These are phyloP conservation scores for Phylloscopus trochiloides DNA, from an alignment of 2,113 vertebrate genomes.

Conservation along the genomic window DNA sequence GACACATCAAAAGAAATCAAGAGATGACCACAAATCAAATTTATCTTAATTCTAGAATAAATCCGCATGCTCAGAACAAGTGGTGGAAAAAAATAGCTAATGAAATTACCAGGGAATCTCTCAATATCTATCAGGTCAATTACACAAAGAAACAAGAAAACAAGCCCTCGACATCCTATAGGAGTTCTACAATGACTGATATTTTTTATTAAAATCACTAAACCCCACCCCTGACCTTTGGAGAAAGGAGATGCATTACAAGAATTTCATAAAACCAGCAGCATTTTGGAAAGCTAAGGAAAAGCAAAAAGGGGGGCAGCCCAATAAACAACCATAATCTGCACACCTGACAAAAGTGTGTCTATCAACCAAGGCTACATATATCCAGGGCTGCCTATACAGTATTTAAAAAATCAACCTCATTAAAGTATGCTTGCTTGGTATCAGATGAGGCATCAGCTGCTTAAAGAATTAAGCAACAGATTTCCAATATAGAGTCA, in stretches of 20 bases:
- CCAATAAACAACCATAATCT: neutral
- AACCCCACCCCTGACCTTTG: neutral
- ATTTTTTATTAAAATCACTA: neutral
- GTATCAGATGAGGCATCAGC: neutral
- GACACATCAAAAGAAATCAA: neutral
- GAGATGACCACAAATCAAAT: neutral
- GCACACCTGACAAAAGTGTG: neutral
- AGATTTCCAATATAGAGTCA: neutral
- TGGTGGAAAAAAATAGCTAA: neutral
- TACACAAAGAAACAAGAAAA: neutral
- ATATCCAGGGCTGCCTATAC: neutral
- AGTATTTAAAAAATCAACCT: neutral
- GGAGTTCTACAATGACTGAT: neutral
- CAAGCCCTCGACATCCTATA: neutral
- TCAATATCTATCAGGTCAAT: neutral
- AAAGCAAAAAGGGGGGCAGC: neutral
- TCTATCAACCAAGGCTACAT: neutral
- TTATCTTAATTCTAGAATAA: neutral
- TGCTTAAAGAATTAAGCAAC: neutral
- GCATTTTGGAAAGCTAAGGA: neutral
- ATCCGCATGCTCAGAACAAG: rapidly evolving
- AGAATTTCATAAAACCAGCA: neutral
- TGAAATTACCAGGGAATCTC: neutral
- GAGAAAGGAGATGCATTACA: neutral
- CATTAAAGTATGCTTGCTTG: neutral